phyloP scores from a whole-genome alignment of 2,888 invertebrate genomes.

The Panzeria rudis region DNA sequence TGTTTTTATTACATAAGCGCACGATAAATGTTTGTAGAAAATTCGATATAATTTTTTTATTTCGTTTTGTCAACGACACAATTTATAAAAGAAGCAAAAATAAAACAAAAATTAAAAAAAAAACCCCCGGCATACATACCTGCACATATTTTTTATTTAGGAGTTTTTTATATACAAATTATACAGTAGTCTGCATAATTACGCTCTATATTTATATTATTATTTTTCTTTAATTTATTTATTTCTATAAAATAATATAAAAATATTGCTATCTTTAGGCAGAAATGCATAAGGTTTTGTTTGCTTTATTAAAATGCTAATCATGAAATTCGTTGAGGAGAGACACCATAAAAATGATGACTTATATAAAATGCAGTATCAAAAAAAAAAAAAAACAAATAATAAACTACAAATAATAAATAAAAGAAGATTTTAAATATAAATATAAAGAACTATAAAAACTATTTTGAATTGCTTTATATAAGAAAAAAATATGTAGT shows the following conservation, averaged over 20 bases:
- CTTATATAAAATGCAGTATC: slow-evolving; percentile 47
- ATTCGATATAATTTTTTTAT: slow-evolving; percentile 38
- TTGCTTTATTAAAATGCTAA: slow-evolving; percentile 61
- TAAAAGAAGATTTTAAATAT: not conserved
- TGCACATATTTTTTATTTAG: slow-evolving; percentile 36
- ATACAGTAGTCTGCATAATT: slow-evolving; percentile 52
- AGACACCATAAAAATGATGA: slow-evolving; percentile 46
- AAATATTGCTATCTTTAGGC: slow-evolving; percentile 33
- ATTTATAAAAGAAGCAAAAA: not conserved
- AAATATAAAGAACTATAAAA: not conserved
- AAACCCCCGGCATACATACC: slow-evolving; percentile 8
- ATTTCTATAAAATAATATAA: not conserved
- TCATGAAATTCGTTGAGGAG: slow-evolving; percentile 36
- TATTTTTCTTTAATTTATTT: not conserved
- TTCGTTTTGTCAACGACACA: slow-evolving; percentile 23
- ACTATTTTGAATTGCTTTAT: not conserved
- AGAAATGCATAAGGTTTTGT: slow-evolving; percentile 13
- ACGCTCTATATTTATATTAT: slow-evolving; percentile 38
- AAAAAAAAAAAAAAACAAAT: slow-evolving; percentile 16
- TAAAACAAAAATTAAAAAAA: slow-evolving; percentile 1
- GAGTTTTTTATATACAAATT: slow-evolving; percentile 50
- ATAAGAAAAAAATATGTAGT: not conserved
- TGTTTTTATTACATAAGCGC: not conserved
- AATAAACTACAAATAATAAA: not conserved
- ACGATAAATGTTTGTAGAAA: not conserved